Conservation (phyloP, 2,113 vertebrate species). For the Cathartes aura region DNA sequence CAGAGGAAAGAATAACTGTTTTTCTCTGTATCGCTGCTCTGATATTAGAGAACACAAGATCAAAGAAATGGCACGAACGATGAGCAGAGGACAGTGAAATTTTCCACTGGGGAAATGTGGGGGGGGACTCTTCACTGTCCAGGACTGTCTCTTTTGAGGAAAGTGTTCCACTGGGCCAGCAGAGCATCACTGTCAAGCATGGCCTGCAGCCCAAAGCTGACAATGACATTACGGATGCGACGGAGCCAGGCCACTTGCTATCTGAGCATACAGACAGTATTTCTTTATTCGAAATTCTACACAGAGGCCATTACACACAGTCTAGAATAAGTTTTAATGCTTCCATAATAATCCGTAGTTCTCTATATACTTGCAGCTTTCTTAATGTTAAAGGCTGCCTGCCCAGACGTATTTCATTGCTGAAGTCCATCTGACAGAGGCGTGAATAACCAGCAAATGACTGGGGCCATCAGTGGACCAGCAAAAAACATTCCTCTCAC, state of each 20-base stretch:
- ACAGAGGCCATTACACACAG: not conserved
- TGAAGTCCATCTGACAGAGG: not conserved
- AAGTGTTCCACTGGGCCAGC: not conserved
- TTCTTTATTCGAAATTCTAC: not conserved
- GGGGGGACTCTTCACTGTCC: not conserved
- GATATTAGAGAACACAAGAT: not conserved
- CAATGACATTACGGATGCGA: fast-evolving
- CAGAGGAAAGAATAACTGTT: not conserved
- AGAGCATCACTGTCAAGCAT: not conserved
- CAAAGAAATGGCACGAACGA: not conserved
- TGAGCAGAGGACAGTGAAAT: not conserved
- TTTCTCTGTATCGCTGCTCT: not conserved
- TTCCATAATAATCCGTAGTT: not conserved
- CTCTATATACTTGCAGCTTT: not conserved
- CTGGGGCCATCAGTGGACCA: not conserved
- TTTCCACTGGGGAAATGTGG: not conserved
- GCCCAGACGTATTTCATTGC: not conserved
- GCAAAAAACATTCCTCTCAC: not conserved
- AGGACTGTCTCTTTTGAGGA: not conserved
- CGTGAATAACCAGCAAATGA: not conserved
- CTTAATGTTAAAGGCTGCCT: not conserved
- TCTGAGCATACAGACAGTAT: not conserved
- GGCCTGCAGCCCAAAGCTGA: not conserved
- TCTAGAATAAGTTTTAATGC: not conserved
- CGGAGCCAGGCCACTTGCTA: not conserved